A percentile compares a stretch with the other conserved stretches of the same genome.
Conservation (phyloP, 2,113 vertebrate species). For the Lonchura striata region DNA sequence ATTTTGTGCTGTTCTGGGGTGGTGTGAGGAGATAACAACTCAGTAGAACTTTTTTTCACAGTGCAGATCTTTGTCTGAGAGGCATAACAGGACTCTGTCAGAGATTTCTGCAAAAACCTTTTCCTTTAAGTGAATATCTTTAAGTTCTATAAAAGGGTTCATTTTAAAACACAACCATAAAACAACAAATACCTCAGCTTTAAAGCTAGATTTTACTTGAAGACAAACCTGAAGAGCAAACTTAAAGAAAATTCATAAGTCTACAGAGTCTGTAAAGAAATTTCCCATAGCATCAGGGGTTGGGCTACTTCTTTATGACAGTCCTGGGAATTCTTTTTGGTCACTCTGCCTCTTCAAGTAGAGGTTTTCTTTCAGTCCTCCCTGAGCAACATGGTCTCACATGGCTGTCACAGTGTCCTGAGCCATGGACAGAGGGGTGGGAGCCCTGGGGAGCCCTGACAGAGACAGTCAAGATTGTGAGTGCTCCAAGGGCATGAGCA, state of each 20-base stretch:
- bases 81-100: neutral
- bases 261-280: neutral
- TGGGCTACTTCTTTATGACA: neutral
- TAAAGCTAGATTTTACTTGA: neutral
- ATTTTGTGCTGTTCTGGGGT: neutral
- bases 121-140: neutral
- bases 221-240: neutral
- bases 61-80: neutral
- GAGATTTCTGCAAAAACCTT: neutral
- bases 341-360: neutral
- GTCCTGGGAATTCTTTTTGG: neutral
- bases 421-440: fast-evolving
- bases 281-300: neutral
- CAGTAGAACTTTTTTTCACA: neutral
- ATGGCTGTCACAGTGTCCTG: neutral
- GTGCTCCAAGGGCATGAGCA: neutral
- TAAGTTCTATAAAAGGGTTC: neutral
- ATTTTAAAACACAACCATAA: neutral
- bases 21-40: neutral
- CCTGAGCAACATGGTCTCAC: neutral
- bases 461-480: neutral
- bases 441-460: fast-evolving
- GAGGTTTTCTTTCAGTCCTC: neutral
- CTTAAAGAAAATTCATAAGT: neutral
- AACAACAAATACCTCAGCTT: neutral